phyloP scores from a whole-genome alignment of 2,888 invertebrate genomes.

The Cataglyphis cursor region DNA sequence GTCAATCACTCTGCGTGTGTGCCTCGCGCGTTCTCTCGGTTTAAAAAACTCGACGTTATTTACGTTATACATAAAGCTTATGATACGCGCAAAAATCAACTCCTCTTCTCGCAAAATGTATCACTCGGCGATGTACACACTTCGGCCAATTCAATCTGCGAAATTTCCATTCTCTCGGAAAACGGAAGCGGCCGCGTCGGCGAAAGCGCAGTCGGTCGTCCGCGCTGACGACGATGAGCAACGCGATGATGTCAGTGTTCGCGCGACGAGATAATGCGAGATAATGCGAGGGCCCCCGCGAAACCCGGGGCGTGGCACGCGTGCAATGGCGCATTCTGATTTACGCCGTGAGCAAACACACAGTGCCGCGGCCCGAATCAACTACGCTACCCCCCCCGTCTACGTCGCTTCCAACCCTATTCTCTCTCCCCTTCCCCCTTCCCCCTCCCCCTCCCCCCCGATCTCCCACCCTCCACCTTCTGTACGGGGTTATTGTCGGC shows the following conservation, averaged over 20 bases:
- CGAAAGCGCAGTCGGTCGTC: not conserved
- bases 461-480: constrained; percentile 16
- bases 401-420: too few species aligned
- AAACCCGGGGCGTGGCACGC: constrained; percentile 78
- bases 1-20: not conserved
- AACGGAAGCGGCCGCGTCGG: not conserved
- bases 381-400: constrained; percentile 16
- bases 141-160: not conserved
- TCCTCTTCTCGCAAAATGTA: not conserved
- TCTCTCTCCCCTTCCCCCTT: not conserved
- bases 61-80: too few species aligned
- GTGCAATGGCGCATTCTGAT: constrained; percentile 81
- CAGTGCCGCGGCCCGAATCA: constrained; percentile 63
- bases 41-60: not conserved
- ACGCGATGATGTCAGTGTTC: constrained; percentile 16
- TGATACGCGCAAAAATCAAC: not conserved
- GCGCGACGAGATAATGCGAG: constrained; percentile 54
- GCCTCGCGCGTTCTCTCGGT: not conserved
- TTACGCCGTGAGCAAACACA: constrained; percentile 83
- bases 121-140: not conserved
- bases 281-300: constrained; percentile 33
- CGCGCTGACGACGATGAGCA: constrained; percentile 1
- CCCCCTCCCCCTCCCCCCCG: not conserved
- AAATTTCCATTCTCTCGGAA: not conserved
- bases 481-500: constrained; percentile 83